These are phyloP conservation scores for Ditula angustiorana DNA, from an alignment of 2,888 invertebrate species.

Conservation along the genomic window DNA sequence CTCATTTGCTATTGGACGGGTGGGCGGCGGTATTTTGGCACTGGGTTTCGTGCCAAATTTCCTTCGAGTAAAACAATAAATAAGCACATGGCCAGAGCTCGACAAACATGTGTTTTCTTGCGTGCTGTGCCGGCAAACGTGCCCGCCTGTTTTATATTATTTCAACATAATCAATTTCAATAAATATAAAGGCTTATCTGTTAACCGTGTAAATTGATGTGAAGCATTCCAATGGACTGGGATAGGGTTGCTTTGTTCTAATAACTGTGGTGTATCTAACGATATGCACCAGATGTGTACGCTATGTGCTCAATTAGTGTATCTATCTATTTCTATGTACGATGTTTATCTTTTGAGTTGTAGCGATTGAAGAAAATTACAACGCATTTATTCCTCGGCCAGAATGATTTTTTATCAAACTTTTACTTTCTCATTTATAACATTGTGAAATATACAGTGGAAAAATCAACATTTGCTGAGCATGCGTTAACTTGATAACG, in stretches of 20 bases:
- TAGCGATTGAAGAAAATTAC: slow-evolving; percentile 5
- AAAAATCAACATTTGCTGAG: slow-evolving; percentile 47
- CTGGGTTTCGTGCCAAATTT: slow-evolving; percentile 33
- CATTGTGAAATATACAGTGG: slow-evolving; percentile 39
- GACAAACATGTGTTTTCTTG: neutral
- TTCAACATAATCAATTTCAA: slow-evolving; percentile 8
- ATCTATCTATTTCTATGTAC: neutral
- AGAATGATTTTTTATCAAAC: slow-evolving; percentile 4
- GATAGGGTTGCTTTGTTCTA: neutral
- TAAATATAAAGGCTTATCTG: neutral
- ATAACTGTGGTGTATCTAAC: neutral
- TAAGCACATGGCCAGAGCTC: slow-evolving; percentile 7
- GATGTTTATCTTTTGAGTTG: neutral
- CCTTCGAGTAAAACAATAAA: slow-evolving; percentile 18
- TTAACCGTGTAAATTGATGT: neutral
- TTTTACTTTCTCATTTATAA: slow-evolving; percentile 5
- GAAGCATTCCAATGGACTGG: neutral
- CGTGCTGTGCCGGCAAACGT: neutral
- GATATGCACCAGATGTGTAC: neutral
- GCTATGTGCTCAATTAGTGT: too few relatives aligned
- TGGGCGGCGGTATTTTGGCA: slow-evolving; percentile 24
- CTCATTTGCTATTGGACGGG: slow-evolving; percentile 8
- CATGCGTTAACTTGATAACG: slow-evolving; percentile 49
- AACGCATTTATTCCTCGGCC: slow-evolving; percentile 17
- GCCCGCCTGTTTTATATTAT: slow-evolving; percentile 17